Evolutionary conservation across 2,113 vertebrate genomes (phyloP).

Genomic region (Garra rufa): DNA sequence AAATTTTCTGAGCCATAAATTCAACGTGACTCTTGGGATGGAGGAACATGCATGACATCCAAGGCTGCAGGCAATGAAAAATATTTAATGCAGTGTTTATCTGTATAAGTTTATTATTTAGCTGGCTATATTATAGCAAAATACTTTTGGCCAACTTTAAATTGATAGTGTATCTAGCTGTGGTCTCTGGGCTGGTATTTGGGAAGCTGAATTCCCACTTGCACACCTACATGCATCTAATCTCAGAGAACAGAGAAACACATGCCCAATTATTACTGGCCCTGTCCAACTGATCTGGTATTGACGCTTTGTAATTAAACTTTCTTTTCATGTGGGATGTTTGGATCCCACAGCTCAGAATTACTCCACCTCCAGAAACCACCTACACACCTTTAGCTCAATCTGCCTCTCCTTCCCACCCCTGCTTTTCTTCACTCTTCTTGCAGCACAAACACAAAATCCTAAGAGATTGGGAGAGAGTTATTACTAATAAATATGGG

Average conservation of each 20-base stretch:
- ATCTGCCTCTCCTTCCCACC: not conserved
- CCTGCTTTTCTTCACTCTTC: not conserved
- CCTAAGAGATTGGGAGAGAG: constrained; percentile 31
- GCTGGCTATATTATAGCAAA: not conserved
- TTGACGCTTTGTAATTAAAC: constrained; percentile 46
- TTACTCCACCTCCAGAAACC: constrained; percentile 47
- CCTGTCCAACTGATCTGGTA: constrained; percentile 45
- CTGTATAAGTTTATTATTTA: not conserved
- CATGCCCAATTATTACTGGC: constrained; percentile 40
- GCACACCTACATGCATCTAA: constrained; percentile 38
- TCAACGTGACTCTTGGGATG: too few species aligned
- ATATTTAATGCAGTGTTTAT: not conserved
- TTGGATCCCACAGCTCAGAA: constrained; percentile 32
- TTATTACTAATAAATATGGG: constrained; percentile 38
- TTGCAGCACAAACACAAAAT: constrained; percentile 32
- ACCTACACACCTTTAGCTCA: constrained; percentile 20
- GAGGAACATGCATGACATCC: too few species aligned
- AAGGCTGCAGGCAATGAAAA: not conserved
- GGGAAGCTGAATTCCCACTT: constrained; percentile 20
- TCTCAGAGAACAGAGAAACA: constrained; percentile 39
- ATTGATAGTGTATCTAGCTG: constrained; percentile 25
- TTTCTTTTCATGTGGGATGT: constrained; percentile 28
- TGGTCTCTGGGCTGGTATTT: constrained; percentile 18
- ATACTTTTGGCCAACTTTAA: not conserved
- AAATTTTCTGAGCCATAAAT: too few species aligned